A percentile compares a stretch with the other conserved stretches of the same genome.
Conservation (phyloP, 2,113 vertebrate species). For the Seriola dumerili region DNA sequence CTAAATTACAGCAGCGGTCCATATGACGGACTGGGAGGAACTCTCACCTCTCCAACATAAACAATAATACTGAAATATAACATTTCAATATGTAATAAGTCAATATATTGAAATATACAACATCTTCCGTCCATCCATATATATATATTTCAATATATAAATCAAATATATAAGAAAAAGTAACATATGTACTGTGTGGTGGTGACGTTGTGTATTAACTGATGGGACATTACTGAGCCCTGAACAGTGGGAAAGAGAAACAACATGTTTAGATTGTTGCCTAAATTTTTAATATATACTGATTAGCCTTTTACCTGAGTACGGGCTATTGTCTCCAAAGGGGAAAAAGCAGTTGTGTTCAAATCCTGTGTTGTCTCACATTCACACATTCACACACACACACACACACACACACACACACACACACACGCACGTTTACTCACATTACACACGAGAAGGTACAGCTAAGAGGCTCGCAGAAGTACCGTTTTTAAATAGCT, state of each 20-base stretch:
- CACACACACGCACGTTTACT: constrained; percentile 3
- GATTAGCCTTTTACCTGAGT: constrained; percentile 70
- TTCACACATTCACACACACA: constrained; percentile 18
- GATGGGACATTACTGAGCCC: constrained; percentile 14
- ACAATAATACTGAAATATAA: constrained; percentile 65
- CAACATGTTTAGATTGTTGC: background rate
- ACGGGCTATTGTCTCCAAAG: constrained; percentile 45
- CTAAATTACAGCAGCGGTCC: constrained; percentile 71
- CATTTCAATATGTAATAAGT: constrained; percentile 51
- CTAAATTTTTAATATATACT: constrained; percentile 20
- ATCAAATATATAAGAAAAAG: constrained; percentile 9
- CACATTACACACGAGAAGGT: constrained; percentile 45
- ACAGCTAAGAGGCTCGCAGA: constrained; percentile 46
- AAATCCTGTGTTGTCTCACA: constrained; percentile 21
- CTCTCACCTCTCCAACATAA: constrained; percentile 22
- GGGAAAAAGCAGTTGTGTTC: background rate
- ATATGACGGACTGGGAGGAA: constrained; percentile 13
- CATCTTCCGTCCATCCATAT: constrained; percentile 25
- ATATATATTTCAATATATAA: constrained; percentile 60
- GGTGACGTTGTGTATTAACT: background rate
- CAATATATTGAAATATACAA: constrained; percentile 63
- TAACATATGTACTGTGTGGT: constrained; percentile 1
- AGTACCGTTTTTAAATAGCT: constrained; percentile 67
- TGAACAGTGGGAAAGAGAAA: constrained; percentile 18
- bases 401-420: background rate